Base-by-base conservation (phyloP, 2,888 invertebrate genomes). In the Agriopis aurantiaria region DNA sequence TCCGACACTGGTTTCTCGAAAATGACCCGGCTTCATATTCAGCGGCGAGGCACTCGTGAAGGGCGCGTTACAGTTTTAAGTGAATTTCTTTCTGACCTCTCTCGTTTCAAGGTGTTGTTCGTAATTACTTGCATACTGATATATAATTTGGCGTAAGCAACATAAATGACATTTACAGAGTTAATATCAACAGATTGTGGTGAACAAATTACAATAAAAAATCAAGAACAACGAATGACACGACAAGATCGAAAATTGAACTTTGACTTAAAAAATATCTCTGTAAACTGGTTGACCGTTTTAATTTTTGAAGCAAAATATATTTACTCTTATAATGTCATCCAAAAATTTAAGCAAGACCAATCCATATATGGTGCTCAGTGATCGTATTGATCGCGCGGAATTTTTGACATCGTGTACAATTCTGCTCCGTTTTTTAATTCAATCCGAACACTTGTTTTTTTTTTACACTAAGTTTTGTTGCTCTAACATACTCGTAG, bases 31-130 rank as follows among this genome's bases (percentile, higher is more conserved):
- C 90, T 91, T 90, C 89, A 88, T 90, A 90, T 91, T 91, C 83
- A 80, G 82, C 85, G 80, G 84, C 79, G 84, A 85, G 79, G 85
- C 81, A 86, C 85, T 88, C 85, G 87, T 86, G 91, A 89, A 93
- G 93, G 93, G 93, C 93, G 86, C 88, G 93, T 88, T 94, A 93
- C 92, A 93, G 91, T 91, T 93, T 92, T 91, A 91, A 93, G 91
- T 92, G 93, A 93, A 92, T 93, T 94, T 93, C 93, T 92, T 93
- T 92, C 88, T 93, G 93, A 93, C 93, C 93, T 93, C 93, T 92
- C 93, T 92, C 85, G 91, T 85, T 88, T 87, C 93, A 92, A 93
- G 91, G 93, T 89, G 90, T 86, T 88, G 87, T 86, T 72, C 83
- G 87, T 90, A 93, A 93, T 93, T 92, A 88, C 87, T 86, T 78